These are phyloP conservation scores for Lates japonicus DNA, from an alignment of 2,797 vertebrate genomes.

Conservation along the genomic window DNA sequence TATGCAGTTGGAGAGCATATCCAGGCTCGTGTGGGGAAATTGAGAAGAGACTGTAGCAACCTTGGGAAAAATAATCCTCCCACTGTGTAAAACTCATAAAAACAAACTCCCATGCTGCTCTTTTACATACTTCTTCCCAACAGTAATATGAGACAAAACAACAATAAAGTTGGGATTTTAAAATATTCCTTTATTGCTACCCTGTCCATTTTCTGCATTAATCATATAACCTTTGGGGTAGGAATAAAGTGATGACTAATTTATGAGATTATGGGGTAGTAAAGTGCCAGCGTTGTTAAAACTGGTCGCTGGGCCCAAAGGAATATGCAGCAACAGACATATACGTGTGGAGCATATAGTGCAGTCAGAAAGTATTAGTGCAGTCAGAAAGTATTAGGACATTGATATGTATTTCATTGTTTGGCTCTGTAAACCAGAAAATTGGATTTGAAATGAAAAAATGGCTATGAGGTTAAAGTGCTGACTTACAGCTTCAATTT, in stretches of 20 bases:
- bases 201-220: constrained; percentile 50
- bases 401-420: not conserved
- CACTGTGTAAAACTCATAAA: constrained; percentile 55
- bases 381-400: not conserved
- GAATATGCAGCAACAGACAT: constrained; percentile 8
- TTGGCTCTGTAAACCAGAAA: constrained; percentile 8
- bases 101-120: constrained; percentile 29
- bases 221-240: constrained; percentile 50
- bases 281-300: constrained; percentile 4
- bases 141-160: constrained; percentile 46
- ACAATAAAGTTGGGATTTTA: constrained; percentile 28
- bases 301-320: constrained; percentile 5
- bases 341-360: not conserved
- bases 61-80: constrained; percentile 46
- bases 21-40: constrained; percentile 10
- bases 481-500: not conserved
- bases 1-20: constrained; percentile 43
- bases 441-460: constrained; percentile 7
- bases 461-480: not conserved
- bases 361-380: not conserved
- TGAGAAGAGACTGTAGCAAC: constrained; percentile 22
- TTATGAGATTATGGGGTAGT: constrained; percentile 34
- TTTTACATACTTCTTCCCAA: constrained; percentile 40
- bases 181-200: constrained; percentile 28
- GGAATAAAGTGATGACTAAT: constrained; percentile 46